Conservation (phyloP, 2,797 vertebrate genomes). For the Erethizon dorsatum region DNA sequence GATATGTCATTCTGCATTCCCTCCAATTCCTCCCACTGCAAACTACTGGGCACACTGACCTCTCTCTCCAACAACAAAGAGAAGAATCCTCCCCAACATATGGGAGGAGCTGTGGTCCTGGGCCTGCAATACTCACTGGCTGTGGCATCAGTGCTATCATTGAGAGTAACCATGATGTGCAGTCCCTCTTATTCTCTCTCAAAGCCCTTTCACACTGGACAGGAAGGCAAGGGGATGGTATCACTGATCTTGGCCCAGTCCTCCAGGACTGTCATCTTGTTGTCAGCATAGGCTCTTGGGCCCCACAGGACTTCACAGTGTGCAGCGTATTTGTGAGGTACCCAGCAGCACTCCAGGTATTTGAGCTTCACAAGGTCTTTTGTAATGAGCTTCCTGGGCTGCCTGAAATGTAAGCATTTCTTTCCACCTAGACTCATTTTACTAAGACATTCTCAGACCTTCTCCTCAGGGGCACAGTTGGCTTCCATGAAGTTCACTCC, state of each 20-base stretch:
- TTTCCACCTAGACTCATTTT: slow-evolving; percentile 62
- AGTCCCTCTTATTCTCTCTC: slow-evolving; percentile 51
- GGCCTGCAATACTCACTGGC: neutral
- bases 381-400: slow-evolving; percentile 72
- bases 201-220: slow-evolving; percentile 46
- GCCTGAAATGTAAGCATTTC: slow-evolving; percentile 65
- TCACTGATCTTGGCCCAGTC: slow-evolving; percentile 45
- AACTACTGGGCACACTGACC: neutral
- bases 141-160: neutral
- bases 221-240: neutral
- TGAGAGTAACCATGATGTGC: neutral
- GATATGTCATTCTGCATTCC: neutral
- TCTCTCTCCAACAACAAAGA: neutral
- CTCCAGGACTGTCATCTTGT: slow-evolving; percentile 64
- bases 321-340: neutral
- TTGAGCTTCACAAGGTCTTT: slow-evolving; percentile 66
- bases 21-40: neutral
- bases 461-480: slow-evolving; percentile 36
- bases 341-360: slow-evolving; percentile 43
- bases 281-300: slow-evolving; percentile 26
- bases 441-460: slow-evolving; percentile 66
- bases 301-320: slow-evolving; percentile 69
- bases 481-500: slow-evolving; percentile 61
- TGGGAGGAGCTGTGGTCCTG: neutral
- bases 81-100: neutral